Evolutionary conservation across 2,797 vertebrate genomes (phyloP).

Genomic region (Eremophila alpestris): DNA sequence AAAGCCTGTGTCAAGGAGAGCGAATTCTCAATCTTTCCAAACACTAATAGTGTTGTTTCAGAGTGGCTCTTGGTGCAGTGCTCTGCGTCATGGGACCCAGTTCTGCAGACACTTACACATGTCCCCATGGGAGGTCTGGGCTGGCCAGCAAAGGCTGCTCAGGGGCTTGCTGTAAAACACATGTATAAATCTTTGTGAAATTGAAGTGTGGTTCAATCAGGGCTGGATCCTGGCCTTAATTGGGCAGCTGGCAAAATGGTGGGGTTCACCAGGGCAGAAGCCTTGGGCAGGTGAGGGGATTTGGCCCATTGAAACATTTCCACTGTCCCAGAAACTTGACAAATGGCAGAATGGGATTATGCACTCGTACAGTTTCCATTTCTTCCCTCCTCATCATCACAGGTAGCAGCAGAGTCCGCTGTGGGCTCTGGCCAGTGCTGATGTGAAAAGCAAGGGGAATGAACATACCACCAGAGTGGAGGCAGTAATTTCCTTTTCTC

Average conservation of each 20-base stretch:
- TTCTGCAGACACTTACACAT: not conserved
- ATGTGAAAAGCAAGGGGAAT: conserved; percentile 47
- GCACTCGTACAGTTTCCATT: not conserved
- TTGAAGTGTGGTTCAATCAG: not conserved
- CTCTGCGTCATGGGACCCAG: not conserved
- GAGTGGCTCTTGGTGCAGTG: conserved; percentile 2
- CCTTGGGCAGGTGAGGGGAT: not conserved
- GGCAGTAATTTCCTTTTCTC: conserved; percentile 19
- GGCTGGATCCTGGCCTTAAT: not conserved
- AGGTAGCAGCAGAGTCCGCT: not conserved
- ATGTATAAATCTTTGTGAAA: not conserved
- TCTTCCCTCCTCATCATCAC: conserved; percentile 30
- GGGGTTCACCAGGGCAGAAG: not conserved
- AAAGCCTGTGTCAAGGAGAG: conserved; percentile 9
- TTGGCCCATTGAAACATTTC: conserved; percentile 21
- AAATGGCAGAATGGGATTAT: not conserved
- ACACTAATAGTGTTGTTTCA: conserved; percentile 69
- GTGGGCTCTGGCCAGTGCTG: conserved; percentile 18
- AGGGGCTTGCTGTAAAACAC: not conserved
- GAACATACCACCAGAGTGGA: not conserved
- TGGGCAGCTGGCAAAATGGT: not conserved
- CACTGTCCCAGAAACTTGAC: conserved; percentile 25
- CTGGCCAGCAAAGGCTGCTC: not conserved
- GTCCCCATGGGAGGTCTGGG: not conserved
- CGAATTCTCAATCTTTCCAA: conserved; percentile 42